Base-by-base conservation (phyloP, 2,113 vertebrate genomes). In the Ophthalmolycus amberensis region DNA sequence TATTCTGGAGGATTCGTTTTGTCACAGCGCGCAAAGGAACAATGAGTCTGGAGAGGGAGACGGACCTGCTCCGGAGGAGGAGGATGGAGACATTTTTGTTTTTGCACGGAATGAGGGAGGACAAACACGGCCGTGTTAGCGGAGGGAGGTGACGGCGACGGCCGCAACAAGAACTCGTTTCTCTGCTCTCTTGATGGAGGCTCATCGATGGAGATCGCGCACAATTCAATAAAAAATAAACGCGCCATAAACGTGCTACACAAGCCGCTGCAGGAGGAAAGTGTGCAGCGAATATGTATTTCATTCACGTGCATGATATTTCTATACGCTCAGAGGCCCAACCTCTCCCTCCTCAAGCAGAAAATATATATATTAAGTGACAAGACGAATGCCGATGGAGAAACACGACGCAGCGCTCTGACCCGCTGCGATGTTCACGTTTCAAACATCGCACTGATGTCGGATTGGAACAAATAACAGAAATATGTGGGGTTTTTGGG, bases 271-370 rank as follows among this genome's bases (percentile, higher is more conserved):
- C 54, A 6, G 44, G n/a, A 9, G 25, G 10, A 46, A 34, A 64
- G 12, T 9, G 9, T 0, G 44, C 62, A 1, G 22, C 7, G 20
- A 48, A 2, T 40, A 59, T 59, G 63, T 0, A 14, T 46, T 34
- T 42, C 15, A 46, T 71, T 72, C 80, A 63, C 75, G 77, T 79
- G 64, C 82, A 25, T 8, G 81, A n/a, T 71, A 74, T 85, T 82
- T 86, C 60, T 76, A n/a, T 77, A 32, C 48, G 74, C 87, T 14
- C 71, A 54, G 67, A 89, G 94, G 94, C 94, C 95, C 80, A 84
- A 88, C 91, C 88, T 93, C 85, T 93, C 88, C 88, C 90, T 84
- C 84, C 89, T 88, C 88, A 74, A 68, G 81, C 81, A 82, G 77
- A 79, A 85, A 77, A 14, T 27, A 15, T 15, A 11, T 5, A 12